phyloP scores from a whole-genome alignment of 2,888 invertebrate species.

The Euproctis similis region DNA sequence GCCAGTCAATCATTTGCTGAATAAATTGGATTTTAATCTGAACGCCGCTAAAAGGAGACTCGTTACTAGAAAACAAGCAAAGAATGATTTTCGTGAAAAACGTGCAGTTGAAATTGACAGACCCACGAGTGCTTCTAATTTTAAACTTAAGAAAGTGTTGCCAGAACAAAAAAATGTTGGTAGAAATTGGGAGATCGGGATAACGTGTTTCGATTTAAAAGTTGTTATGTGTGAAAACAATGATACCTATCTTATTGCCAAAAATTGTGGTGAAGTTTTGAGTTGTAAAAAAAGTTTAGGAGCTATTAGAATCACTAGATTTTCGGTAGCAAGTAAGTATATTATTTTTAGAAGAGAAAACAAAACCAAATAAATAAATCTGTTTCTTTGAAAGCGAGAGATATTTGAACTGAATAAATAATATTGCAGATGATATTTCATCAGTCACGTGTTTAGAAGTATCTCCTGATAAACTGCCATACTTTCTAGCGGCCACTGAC shows the following conservation, averaged over 20 bases:
- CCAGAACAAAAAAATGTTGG: constrained; percentile 29
- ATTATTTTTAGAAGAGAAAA: too few relatives aligned
- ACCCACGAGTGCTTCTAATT: constrained; percentile 45
- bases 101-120: constrained; percentile 38
- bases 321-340: constrained; percentile 54
- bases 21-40: constrained; percentile 39
- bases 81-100: constrained; percentile 7
- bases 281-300: constrained; percentile 44
- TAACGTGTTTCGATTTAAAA: constrained; percentile 53
- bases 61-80: constrained; percentile 38
- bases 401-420: too few relatives aligned
- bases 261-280: constrained; percentile 56
- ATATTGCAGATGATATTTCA: constrained; percentile 47
- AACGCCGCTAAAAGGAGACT: constrained; percentile 51
- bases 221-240: constrained; percentile 35
- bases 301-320: constrained; percentile 35
- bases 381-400: too few relatives aligned
- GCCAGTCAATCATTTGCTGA: constrained; percentile 14
- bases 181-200: constrained; percentile 43
- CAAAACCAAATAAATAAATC: too few relatives aligned
- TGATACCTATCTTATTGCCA: constrained; percentile 51
- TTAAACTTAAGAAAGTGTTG: constrained; percentile 27
- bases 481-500: constrained; percentile 56
- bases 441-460: constrained; percentile 44
- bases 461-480: constrained; percentile 38